Base-by-base conservation (phyloP, 2,888 invertebrate species). In the Galeruca laticollis region DNA sequence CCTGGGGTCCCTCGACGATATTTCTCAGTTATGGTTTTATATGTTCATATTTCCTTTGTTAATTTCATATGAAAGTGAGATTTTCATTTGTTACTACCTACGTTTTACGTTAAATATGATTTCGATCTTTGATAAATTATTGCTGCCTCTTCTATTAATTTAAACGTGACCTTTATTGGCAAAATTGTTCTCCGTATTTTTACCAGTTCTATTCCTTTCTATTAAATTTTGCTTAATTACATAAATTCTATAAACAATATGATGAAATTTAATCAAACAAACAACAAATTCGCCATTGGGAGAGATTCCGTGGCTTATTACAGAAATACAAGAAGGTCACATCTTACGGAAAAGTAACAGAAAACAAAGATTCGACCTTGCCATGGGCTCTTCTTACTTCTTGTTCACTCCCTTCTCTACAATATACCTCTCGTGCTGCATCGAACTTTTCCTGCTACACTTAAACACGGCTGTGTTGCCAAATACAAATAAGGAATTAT, bases 351-450 rank as follows among this genome's bases (percentile, higher is more conserved):
- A 74, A 74, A 74, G 74, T 74, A 72, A 70, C 70, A 68, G 69
- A 74, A 73, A 74, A 66, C 66, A 66, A 66, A 59, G 37, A 37
- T 51, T 60, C 67, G 74, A 74, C 74, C 74, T 74, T 74, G 74
- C 74, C 74, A 66, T 63, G 67, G 73, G 74, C 74, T 71, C 65
- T 71, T 74, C 73, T 70, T 62, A 47, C 68, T 68, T 68, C 62
- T 59, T 60, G 59, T 33, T 35, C 18, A 33, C 56, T 57, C 56
- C 56, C 56, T 57, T 33, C 56, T 35, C 56, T 35, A 21, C 26
- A 26, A 52, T 20, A 52, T 21, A 26, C 20, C 56, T 57, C 43
- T 57, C 64, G 57, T 51, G 66, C 66, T 51, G 59, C 51, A 5
- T 21, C 37, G 49, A 37, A 57, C 56, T 57, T 57, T 66, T 66